Evolutionary conservation across 2,113 vertebrate genomes (phyloP), one percentile per base, ranked within the genome.

Genomic region (Xenopus borealis): DNA sequence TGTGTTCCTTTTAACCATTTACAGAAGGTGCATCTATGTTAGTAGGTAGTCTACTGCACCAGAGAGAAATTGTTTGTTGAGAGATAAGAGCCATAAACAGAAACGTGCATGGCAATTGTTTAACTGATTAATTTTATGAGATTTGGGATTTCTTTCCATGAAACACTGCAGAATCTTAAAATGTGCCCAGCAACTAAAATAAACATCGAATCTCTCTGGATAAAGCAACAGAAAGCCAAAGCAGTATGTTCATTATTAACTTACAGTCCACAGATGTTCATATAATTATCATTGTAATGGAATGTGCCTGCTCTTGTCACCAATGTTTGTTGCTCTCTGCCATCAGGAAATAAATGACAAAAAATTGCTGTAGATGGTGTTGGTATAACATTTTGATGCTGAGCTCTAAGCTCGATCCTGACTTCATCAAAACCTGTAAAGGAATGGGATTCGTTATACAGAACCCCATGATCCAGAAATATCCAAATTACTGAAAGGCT

Each of bases 251-350:
- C 68, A 71, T 81, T 72, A 78, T 75, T 63, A 72, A 62, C 57
- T 23, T 23, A 58, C 71, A 77, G 33, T 14, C 58, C 33, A 19
- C 52, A 66, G 20, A 57, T 70, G 33, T 71, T 75, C 55, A 66
- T 65, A 62, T 78, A 53, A 66, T 78, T 78, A 75, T 67, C 57
- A n/a, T 69, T 46, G 78, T 72, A 69, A 79, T 72, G 23, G 67
- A 66, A 58, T 55, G 50, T 77, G 59, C 45, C n/a, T 50, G 66
- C 30, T 66, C 62, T 47, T 62, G 72, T 59, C 72, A 64, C 47
- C 45, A 65, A 50, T 33, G 45, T 57, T 18, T 58, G 33, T n/a
- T 58, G 27, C 10, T 23, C 57, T 72, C 19, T 55, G 64, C 66
- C 53, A 57, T 76, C 72, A 44, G 33, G 33, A 40, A 17, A 27